Base-by-base conservation (phyloP, 2,888 invertebrate species). In the Amorpha juglandis region DNA sequence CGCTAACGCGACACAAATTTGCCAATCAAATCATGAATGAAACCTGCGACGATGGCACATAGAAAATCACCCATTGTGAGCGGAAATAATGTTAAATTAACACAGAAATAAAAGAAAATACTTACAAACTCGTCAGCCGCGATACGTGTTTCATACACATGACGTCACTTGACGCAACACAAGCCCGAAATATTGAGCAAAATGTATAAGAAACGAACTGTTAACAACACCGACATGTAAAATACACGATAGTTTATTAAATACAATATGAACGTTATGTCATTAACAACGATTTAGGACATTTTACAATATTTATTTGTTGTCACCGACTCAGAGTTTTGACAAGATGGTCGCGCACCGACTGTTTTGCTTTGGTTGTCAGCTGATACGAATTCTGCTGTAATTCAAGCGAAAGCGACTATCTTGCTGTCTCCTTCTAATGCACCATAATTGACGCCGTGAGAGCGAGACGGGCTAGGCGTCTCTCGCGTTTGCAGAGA, bases 311-410 rank as follows among this genome's bases (percentile, higher is more conserved):
- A 92, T 91, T 90, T 92, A 91, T 92, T 92, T 92, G 91, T 90
- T 90, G 91, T 89, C 89, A 88, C 90, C 87, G 91, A 88, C 88
- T 92, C 87, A 83, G 79, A 91, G 91, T 91, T 93, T 93, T 94
- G 94, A 94, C 94, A 94, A 94, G 93, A 94, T 93, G 94, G 93
- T 94, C 90, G 94, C 93, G 91, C 90, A 93, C 94, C 93, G 92
- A 93, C 93, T 94, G 94, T 94, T 94, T 93, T 94, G 94, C 93
- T 94, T 94, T 94, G 94, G 88, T 92, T 93, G 94, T 94, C 94
- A 94, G 94, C 94, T 94, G 94, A 94, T 94, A 94, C 90, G 89
- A 90, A 84, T 75, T 81, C 87, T 86, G 89, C 86, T 89, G 77
- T 81, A 80, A 75, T 89, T 83, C 77, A 83, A 86, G 82, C 83